Conservation (phyloP, 2,797 vertebrate genomes). For the Poecilia gillii region DNA sequence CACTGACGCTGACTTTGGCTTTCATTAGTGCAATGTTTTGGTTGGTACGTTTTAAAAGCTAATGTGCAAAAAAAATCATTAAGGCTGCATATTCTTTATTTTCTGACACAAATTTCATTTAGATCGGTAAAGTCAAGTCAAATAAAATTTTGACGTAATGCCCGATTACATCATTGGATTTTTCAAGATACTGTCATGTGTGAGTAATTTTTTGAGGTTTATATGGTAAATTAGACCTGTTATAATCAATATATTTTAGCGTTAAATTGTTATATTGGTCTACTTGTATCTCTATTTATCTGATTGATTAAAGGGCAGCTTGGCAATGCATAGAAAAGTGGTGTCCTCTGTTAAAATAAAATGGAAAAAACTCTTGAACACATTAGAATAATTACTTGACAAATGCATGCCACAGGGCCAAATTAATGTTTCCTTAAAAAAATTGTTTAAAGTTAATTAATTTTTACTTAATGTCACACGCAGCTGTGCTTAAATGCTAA, state of each 20-base stretch:
- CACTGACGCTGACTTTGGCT: conserved; percentile 13
- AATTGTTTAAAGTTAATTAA: neutral
- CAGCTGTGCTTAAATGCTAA: neutral
- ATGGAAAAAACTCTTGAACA: neutral
- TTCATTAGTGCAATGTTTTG: conserved; percentile 15
- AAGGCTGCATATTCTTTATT: neutral
- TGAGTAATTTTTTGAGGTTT: neutral
- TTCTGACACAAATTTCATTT: neutral
- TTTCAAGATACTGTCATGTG: neutral
- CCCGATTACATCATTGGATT: neutral
- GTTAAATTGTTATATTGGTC: neutral
- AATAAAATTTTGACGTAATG: neutral
- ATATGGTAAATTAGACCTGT: neutral
- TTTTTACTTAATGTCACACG: neutral
- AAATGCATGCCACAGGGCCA: neutral
- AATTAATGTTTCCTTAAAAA: neutral
- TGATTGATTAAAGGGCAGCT: too few relatives aligned
- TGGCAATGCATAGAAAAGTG: neutral
- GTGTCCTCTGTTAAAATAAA: neutral
- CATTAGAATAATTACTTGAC: neutral
- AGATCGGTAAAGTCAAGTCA: neutral
- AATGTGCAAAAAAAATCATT: neutral
- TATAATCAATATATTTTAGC: neutral
- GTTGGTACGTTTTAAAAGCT: neutral
- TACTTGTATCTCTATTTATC: too few relatives aligned